phyloP scores from a whole-genome alignment of 2,113 vertebrate species.

The Puffinus mauretanicus region DNA sequence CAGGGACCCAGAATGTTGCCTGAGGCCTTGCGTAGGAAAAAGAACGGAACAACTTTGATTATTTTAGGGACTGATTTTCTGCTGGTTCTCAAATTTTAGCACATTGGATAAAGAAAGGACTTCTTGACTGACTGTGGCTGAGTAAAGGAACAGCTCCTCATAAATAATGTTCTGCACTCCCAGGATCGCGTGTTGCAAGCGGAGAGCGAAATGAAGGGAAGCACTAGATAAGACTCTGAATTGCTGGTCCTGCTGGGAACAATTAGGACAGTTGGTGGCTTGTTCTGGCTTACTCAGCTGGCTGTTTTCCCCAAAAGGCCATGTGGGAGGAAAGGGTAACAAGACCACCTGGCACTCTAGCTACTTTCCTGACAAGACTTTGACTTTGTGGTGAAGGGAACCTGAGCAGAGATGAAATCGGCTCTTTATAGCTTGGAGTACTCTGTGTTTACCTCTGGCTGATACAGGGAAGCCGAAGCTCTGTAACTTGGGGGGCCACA shows the following conservation, averaged over 20 bases:
- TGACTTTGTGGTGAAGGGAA: background rate
- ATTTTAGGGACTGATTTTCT: background rate
- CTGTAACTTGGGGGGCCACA: too few species aligned
- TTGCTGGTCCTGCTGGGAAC: background rate
- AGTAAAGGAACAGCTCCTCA: background rate
- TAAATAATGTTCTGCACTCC: background rate
- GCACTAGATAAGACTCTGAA: background rate
- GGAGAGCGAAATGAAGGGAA: background rate
- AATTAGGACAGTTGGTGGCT: background rate
- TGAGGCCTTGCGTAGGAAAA: fast-evolving
- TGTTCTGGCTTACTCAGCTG: background rate
- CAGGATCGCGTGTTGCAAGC: background rate
- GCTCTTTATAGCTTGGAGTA: too few species aligned
- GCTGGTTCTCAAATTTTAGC: background rate
- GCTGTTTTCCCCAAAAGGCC: background rate
- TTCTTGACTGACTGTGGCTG: background rate
- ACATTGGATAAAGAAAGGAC: background rate
- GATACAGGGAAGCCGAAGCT: background rate
- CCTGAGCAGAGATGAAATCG: background rate
- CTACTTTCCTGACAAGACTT: background rate
- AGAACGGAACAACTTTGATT: background rate
- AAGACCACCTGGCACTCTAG: background rate
- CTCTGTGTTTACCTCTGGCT: background rate
- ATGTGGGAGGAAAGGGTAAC: fast-evolving
- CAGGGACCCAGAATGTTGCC: background rate